Base-by-base conservation (phyloP, 2,888 invertebrate species). In the Peribatodes rhomboidaria region DNA sequence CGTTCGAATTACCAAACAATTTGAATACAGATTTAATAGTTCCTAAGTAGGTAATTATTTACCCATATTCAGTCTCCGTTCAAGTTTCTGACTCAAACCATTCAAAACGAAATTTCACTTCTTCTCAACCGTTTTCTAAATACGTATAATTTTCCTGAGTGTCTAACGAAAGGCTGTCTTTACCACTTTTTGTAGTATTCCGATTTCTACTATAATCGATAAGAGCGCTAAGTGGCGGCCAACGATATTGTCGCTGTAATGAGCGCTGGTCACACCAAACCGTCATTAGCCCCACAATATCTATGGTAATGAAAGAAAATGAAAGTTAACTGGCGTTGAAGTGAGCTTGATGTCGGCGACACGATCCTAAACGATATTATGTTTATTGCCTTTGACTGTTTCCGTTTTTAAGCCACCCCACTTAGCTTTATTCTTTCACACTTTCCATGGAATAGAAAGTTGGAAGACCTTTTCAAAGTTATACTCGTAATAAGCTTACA, bases 231-330 rank as follows among this genome's bases (percentile, higher is more conserved):
- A 72, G 65, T 71, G 68, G 65, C 59, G 49, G 46, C 65, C 41
- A 67, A 61, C 65, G 66, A 71, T 68, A 71, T 63, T 75, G 75
- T 74, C 70, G 63, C 71, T 49, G 59, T 85, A 85, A 86, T 83
- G 86, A 81, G 72, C 61, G 58, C 53, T 68, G 74, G 85, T 83
- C 86, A 86, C 87, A 87, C 83, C 76, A 86, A 77, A 63, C 74
- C 59, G 69, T 76, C 86, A 80, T 87, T 72, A 70, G 62, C 44
- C 64, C 68, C 71, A 74, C 74, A 56, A 61, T 77, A 75, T 72
- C 68, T 60, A 66, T 68, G 70, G 74, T 76, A 76, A 78, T 79
- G 67, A 78, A 80, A 70, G 79, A 85, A 83, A 85, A 82, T 72
- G 83, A 86, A 84, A 85, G 84, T 81, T 72, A 37, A 60, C 61